Base-by-base conservation (phyloP, 1,140 invertebrate genomes). In the Reticulitermes speratus region DNA sequence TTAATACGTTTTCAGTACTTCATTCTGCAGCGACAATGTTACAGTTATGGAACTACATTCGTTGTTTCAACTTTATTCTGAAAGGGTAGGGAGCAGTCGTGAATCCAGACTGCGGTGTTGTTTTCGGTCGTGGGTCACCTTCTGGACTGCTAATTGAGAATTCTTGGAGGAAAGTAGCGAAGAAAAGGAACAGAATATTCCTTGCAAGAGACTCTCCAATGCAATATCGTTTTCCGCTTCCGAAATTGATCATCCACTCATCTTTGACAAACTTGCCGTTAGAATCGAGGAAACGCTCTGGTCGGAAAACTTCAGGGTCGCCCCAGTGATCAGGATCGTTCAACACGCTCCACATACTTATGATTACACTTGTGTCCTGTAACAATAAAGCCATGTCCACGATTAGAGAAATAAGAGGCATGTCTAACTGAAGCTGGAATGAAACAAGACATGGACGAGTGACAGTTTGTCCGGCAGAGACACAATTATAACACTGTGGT, bases 261-360 rank as follows among this genome's bases (percentile, higher is more conserved):
- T 92, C 91, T 14, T 90, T 89, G 16, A 91, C 84, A 25, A 92
- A 90, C 48, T 92, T 85, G 65, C 93, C 93, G 38, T 91, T 88
- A 8, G 90, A 87, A 83, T 93, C 90, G 45, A 94, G 89, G 88
- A 94, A 94, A 86, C 94, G 89, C 88, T 94, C 93, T 0, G 94
- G 94, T 59, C 92, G 87, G 88, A 94, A 95, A 11, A 89, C 88
- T 59, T 94, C 91, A 0, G 94, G 92, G 89, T 94, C 92, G 14
- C 91, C 91, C 93, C 93, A 94, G 84, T 92, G 89, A 55, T 91
- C 89, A 21, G 85, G 88, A 88, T 92, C 90, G 45, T 88, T 88
- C 84, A 92, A 90, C 7, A 90, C 85, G 21, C 89, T 89, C 88
- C 90, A 91, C 25, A 92, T 87, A 87, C 92, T 92, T 30, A 90